Evolutionary conservation across 2,113 vertebrate genomes (phyloP).

Genomic region (Morone saxatilis): DNA sequence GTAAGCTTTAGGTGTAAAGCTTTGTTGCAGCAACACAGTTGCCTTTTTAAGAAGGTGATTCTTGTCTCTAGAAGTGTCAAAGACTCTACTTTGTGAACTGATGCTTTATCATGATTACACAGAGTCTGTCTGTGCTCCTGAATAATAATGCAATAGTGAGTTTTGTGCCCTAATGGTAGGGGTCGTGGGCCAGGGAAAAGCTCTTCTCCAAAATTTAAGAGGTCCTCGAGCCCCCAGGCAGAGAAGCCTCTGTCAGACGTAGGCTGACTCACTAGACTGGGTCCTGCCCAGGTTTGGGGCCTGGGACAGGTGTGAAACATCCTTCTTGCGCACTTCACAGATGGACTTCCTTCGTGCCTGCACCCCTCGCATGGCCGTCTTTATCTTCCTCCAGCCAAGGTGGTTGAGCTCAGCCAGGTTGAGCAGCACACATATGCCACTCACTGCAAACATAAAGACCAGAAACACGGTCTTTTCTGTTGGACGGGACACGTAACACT

Average conservation of each 20-base stretch:
- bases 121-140: slow-evolving; percentile 72
- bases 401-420: slow-evolving; percentile 95
- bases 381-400: slow-evolving; percentile 93
- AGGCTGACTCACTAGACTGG: slow-evolving; percentile 91
- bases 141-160: slow-evolving; percentile 71
- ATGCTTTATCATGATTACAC: slow-evolving; percentile 58
- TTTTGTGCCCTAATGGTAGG: slow-evolving; percentile 66
- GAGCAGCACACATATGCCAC: slow-evolving; percentile 91
- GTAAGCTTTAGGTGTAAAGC: slow-evolving; percentile 44
- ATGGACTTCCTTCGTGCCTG: slow-evolving; percentile 88
- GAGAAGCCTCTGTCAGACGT: slow-evolving; percentile 87
- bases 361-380: slow-evolving; percentile 87
- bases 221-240: slow-evolving; percentile 77
- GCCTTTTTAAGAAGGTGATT: slow-evolving; percentile 43
- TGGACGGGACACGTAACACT: slow-evolving; percentile 92
- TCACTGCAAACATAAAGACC: slow-evolving; percentile 94
- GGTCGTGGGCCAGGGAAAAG: slow-evolving; percentile 70
- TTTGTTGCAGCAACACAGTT: slow-evolving; percentile 59
- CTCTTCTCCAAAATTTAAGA: slow-evolving; percentile 68
- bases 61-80: slow-evolving; percentile 60
- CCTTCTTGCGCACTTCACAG: slow-evolving; percentile 87
- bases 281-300: slow-evolving; percentile 88
- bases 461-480: slow-evolving; percentile 93
- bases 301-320: slow-evolving; percentile 85
- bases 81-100: slow-evolving; percentile 57